Evolutionary conservation across 2,888 invertebrate genomes (phyloP), one percentile per base, ranked within the genome.

Genomic region (Agonopterix subpropinquella): DNA sequence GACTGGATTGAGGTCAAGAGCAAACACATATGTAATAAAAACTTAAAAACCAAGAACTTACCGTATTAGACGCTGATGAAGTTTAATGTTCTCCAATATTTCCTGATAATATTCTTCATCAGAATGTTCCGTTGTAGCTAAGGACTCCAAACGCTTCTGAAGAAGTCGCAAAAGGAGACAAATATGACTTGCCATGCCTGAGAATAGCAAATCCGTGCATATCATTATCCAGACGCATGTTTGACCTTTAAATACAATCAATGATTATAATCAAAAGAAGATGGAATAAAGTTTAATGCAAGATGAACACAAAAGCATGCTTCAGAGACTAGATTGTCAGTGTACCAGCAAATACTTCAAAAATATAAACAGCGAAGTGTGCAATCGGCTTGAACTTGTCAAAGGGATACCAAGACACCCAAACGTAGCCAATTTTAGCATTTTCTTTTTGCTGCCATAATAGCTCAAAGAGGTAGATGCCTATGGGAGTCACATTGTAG

Each of bases 321-420:
- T 28, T 28, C 28, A 28, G 28, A 28, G 28, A 28, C 28, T 28
- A 28, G 28, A 5, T 39, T 39, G 39, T 9, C 18, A 18, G 18
- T 70, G 39, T 67, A 69, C 64, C 70, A 66, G 80, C 78, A 53
- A 78, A 76, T 52, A 83, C 71, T 63, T 88, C 88, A 56, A 86
- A 87, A 1, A 85, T 56, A 61, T 87, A 88, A 35, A 82, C 84
- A 7, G 66, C 60, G 37, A 79, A 49, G 51, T 87, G 88, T 1
- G 75, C 76, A 7, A 82, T 5, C 0, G 76, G 69, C 39, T 79
- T 50, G 47, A 73, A 64, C 61, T 85, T 88, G 58, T 88, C 82
- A 51, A 87, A 88, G 4, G 88, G 88, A 47, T 88, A 88, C 88
- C 88, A 86, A 2, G 83, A 82, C 13, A 70, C 64, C 88, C 88